Evolutionary conservation across 2,888 invertebrate genomes (phyloP), one percentile per base, ranked within the genome.

Genomic region (Amiota mariae): DNA sequence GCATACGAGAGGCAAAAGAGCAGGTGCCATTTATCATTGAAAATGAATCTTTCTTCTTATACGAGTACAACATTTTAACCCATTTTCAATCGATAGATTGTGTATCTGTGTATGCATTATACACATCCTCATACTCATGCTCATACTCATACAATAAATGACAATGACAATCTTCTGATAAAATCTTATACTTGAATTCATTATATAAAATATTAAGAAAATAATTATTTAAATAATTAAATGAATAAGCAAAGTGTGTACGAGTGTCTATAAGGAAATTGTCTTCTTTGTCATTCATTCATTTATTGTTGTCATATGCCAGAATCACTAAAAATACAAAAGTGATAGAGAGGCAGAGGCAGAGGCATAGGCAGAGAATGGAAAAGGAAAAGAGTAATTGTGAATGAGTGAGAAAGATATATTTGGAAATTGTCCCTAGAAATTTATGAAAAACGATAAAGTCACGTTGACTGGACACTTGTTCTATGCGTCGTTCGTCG

Each of bases 51-150:
- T 56, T 79, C 51, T 75, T 68, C 73, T 73, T 49, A 20, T 36
- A 68, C n/a, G n/a, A n/a, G n/a, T n/a, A n/a, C n/a, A n/a, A n/a
- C 49, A 75, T 75, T 63, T 9, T 24, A 85, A 78, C 81, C 86
- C 79, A 86, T 87, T 86, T 86, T 87, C 82, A 82, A 85, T 85
- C 85, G 87, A 86, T 82, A 85, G 79, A 15, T 54, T n/a, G 4
- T 72, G 81, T 82, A 83, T 51, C 1, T 51, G 4, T 4, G 51
- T 2, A n/a, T n/a, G 4, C 51, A 51, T 4, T 51, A 1, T 51
- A 11, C 51, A 51, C n/a, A n/a, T n/a, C n/a, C n/a, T n/a, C n/a
- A n/a, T n/a, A n/a, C n/a, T n/a, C n/a, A n/a, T n/a, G n/a, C n/a
- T n/a, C 54, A 54, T 8, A 10, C 12, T n/a, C 2, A 36, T n/a